These are phyloP conservation scores for Rostratula benghalensis DNA, from an alignment of 2,113 vertebrate genomes.

Conservation along the genomic window DNA sequence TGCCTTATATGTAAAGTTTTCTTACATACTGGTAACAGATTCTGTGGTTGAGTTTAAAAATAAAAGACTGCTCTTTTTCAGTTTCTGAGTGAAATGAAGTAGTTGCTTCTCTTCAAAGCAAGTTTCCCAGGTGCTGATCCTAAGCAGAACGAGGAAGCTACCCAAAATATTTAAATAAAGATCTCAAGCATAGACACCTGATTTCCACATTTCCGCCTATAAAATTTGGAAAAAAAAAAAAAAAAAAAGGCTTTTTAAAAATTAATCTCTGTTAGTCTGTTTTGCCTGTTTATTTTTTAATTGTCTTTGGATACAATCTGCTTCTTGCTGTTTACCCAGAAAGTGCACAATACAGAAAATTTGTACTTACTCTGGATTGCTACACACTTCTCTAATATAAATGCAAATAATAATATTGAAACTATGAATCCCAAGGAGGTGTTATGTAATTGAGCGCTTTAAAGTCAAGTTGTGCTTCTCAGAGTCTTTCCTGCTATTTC, in stretches of 20 bases:
- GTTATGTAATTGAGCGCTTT: background rate
- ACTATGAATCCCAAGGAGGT: background rate
- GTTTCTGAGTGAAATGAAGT: background rate
- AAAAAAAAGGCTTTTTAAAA: background rate
- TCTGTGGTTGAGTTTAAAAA: background rate
- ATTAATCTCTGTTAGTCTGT: background rate
- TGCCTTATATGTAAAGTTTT: background rate
- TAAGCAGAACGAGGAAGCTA: background rate
- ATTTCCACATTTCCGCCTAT: background rate
- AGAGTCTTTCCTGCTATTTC: background rate
- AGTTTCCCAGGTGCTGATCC: background rate
- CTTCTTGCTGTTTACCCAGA: background rate
- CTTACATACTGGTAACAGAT: background rate
- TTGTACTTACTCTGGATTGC: background rate
- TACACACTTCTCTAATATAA: background rate
- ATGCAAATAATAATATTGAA: constrained; percentile 19
- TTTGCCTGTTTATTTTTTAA: background rate
- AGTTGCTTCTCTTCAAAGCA: background rate
- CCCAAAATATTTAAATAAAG: background rate
- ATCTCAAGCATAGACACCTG: background rate
- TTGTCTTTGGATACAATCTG: background rate
- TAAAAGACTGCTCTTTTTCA: background rate
- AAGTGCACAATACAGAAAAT: background rate
- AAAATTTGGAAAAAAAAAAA: background rate
- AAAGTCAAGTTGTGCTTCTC: background rate